phyloP scores from a whole-genome alignment of 2,888 invertebrate species.

The Sericinus montela region DNA sequence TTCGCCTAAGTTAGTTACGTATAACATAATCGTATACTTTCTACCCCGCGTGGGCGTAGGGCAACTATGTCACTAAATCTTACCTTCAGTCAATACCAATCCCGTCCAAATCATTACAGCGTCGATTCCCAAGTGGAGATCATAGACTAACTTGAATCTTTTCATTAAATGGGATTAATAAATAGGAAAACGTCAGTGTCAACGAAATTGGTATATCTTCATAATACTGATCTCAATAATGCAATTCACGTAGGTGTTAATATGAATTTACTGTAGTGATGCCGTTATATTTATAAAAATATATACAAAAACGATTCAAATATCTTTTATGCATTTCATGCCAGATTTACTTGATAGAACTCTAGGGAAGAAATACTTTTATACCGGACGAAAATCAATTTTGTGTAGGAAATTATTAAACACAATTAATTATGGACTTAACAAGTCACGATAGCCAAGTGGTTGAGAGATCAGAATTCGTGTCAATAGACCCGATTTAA shows the following conservation, averaged over 20 bases:
- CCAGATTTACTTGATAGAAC: no score
- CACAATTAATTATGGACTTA: no score
- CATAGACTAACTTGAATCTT: slow-evolving; percentile 11
- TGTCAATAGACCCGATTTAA: no score
- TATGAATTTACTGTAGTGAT: neutral
- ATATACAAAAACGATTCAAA: no score
- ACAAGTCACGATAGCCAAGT: no score
- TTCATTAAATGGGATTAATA: slow-evolving; percentile 19
- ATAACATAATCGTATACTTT: slow-evolving; percentile 2
- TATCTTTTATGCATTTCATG: no score
- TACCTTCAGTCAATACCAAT: slow-evolving; percentile 16
- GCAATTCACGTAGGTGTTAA: slow-evolving; percentile 6
- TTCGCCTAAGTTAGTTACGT: slow-evolving; percentile 1
- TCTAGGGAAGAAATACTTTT: no score
- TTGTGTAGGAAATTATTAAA: no score
- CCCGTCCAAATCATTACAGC: slow-evolving; percentile 16
- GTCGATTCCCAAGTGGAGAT: slow-evolving; percentile 14
- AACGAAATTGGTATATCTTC: slow-evolving; percentile 9
- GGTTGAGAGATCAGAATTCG: no score
- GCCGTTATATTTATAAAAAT: no score
- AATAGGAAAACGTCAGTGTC: slow-evolving; percentile 1
- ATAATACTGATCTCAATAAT: slow-evolving; percentile 4
- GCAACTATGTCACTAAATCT: slow-evolving; percentile 27
- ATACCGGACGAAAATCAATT: no score
- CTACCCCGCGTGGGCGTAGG: slow-evolving; percentile 25